These are phyloP conservation scores for Trachelus tabidus DNA, from an alignment of 2,888 invertebrate species.

Conservation along the genomic window DNA sequence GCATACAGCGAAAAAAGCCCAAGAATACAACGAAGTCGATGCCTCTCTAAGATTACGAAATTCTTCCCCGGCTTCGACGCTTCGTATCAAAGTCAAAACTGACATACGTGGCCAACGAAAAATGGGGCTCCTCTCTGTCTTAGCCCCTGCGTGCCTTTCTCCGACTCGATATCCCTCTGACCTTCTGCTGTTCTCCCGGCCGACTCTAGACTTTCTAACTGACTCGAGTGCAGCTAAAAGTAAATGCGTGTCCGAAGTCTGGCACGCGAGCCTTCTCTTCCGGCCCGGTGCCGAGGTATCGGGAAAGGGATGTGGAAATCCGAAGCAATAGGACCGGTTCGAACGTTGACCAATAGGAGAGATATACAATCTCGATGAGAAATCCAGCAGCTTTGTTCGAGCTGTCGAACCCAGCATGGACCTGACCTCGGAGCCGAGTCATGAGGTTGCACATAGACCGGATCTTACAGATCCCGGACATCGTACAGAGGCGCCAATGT, in stretches of 20 bases:
- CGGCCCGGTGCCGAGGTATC: background rate
- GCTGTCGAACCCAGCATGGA: background rate
- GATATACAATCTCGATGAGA: background rate
- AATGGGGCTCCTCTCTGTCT: background rate
- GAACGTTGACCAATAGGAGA: background rate
- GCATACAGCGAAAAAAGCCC: slow-evolving; percentile 6
- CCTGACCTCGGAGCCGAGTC: background rate
- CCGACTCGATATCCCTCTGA: background rate
- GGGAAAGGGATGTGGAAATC: background rate
- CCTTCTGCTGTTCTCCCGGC: background rate
- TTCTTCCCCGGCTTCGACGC: slow-evolving; percentile 23
- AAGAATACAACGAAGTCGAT: slow-evolving; percentile 22
- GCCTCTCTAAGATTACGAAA: slow-evolving; percentile 41
- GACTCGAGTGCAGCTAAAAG: background rate
- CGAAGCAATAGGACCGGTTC: background rate
- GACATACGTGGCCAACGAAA: background rate
- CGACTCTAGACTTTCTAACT: background rate
- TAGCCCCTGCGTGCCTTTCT: background rate
- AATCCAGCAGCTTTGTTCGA: background rate
- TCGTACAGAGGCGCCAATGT: background rate
- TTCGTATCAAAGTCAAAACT: background rate
- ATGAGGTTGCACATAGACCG: background rate
- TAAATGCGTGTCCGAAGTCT: background rate
- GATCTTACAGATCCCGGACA: background rate
- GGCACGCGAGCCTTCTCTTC: background rate